These are phyloP conservation scores for Pantherophis vulpinus DNA, from an alignment of 2,797 vertebrate genomes.

Conservation along the genomic window DNA sequence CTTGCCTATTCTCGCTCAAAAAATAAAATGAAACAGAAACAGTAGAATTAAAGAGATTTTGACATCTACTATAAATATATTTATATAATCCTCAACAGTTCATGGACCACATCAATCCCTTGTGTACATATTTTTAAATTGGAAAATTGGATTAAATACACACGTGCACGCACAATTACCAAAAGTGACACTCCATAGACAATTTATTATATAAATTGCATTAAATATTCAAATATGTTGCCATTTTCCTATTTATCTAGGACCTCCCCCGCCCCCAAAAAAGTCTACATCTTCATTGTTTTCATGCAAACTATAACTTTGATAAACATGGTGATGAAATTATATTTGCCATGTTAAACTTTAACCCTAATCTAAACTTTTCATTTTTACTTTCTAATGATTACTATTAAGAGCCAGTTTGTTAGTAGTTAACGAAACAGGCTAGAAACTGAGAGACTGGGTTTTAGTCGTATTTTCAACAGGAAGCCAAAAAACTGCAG, in stretches of 20 bases:
- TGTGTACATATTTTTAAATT: background rate
- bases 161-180: background rate
- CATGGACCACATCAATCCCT: background rate
- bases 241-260: background rate
- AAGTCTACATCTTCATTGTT: background rate
- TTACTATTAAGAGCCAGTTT: background rate
- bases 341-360: background rate
- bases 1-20: background rate
- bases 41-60: background rate
- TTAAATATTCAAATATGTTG: background rate
- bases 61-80: background rate
- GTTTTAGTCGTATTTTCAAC: background rate
- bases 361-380: background rate
- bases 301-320: background rate
- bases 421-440: background rate
- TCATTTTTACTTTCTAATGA: background rate
- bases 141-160: background rate
- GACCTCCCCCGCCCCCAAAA: accelerated
- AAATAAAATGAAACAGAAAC: background rate
- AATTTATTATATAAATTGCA: background rate
- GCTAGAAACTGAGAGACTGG: background rate
- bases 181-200: background rate
- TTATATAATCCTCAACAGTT: background rate
- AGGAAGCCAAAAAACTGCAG: background rate
- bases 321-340: background rate